Conservation (phyloP, 1,140 invertebrate genomes). For the Anoplolepis gracilipes region DNA sequence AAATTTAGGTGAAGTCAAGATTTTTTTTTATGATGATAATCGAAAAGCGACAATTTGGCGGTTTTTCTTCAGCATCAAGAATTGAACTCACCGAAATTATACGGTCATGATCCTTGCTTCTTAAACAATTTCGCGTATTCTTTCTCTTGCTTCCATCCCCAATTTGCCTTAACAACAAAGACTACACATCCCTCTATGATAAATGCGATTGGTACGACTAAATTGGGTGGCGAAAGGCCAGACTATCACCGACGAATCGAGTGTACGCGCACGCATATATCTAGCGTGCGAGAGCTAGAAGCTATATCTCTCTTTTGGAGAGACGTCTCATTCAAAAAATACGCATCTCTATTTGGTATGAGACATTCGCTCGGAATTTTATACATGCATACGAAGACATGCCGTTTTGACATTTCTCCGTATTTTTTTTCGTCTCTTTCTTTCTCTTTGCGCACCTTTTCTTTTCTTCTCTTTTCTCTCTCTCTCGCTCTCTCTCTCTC, state of each 20-base stretch:
- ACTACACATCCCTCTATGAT: constrained; percentile 75
- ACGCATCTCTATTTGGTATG: constrained; percentile 80
- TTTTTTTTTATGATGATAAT: not conserved
- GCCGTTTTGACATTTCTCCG: constrained; percentile 44
- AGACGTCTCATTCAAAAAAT: constrained; percentile 80
- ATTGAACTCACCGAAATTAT: constrained; percentile 31
- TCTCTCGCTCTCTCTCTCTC: not conserved
- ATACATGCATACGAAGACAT: constrained; percentile 79
- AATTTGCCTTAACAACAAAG: constrained; percentile 65
- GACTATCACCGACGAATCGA: constrained; percentile 77
- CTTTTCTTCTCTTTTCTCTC: no score
- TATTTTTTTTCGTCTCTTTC: not conserved
- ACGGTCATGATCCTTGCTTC: constrained; percentile 8
- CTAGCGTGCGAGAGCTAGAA: constrained; percentile 60
- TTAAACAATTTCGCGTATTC: constrained; percentile 5
- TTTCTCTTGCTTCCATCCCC: not conserved
- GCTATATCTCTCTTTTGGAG: constrained; percentile 60
- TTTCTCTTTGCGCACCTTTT: not conserved
- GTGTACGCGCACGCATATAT: constrained; percentile 26
- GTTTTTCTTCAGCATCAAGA: not conserved
- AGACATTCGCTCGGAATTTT: constrained; percentile 74
- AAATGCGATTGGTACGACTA: constrained; percentile 86
- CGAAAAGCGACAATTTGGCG: not conserved
- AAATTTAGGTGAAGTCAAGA: not conserved
- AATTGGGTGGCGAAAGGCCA: constrained; percentile 80